Percentiles rank a stretch among this genome's conserved stretches.
Conservation (phyloP, 2,888 invertebrate genomes). For the Brachypalpus laphriformis region DNA sequence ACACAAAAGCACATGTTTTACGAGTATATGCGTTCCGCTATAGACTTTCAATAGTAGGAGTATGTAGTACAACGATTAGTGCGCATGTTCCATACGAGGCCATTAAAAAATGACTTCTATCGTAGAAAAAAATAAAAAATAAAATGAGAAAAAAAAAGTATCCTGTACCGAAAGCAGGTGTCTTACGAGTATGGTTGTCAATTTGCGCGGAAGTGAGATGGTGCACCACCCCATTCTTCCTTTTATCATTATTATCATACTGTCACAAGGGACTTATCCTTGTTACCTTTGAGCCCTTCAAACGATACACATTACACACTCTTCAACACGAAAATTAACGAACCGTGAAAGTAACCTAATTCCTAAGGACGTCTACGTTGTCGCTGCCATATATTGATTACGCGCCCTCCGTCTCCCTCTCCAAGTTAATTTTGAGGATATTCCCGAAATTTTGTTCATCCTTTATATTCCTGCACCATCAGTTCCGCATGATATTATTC, state of each 20-base stretch:
- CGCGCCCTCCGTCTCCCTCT: neutral
- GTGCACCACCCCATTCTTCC: neutral
- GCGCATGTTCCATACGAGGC: conserved; percentile 59
- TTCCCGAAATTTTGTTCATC: conserved; percentile 26
- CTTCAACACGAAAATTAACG: conserved; percentile 39
- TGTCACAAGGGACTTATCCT: conserved; percentile 39
- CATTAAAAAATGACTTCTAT: conserved; percentile 58
- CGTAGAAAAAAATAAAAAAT: neutral
- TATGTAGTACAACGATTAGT: conserved; percentile 45
- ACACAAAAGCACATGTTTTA: neutral
- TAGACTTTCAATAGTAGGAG: conserved; percentile 48
- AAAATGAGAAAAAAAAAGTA: neutral
- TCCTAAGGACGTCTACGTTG: conserved; percentile 18
- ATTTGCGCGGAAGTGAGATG: neutral
- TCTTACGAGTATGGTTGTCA: conserved; percentile 23
- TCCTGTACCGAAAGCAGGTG: conserved; percentile 29
- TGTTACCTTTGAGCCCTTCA: conserved; percentile 22
- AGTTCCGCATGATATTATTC: conserved; percentile 32
- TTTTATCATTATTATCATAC: neutral
- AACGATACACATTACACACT: neutral
- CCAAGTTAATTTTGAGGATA: conserved; percentile 36
- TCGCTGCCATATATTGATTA: conserved; percentile 1
- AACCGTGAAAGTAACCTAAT: conserved; percentile 69
- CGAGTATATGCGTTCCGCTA: conserved; percentile 13
- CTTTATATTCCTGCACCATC: neutral